Conservation (phyloP, 2,797 vertebrate genomes). For the Amblyraja radiata region DNA sequence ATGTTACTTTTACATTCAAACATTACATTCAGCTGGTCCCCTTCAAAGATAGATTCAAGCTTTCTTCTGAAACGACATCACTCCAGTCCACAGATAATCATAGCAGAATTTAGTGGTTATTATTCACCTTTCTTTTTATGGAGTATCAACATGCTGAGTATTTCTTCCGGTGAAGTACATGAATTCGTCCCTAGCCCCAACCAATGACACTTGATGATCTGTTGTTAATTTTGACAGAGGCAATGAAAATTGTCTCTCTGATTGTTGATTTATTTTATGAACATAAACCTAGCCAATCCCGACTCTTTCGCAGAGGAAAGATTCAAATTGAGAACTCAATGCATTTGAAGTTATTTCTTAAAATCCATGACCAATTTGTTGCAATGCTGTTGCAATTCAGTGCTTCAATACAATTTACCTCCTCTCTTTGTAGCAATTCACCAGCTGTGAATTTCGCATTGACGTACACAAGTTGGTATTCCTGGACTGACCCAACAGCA, state of each 20-base stretch:
- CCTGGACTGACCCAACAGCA: background rate
- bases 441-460: constrained; percentile 9
- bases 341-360: background rate
- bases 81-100: background rate
- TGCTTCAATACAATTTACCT: background rate
- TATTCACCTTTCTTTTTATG: background rate
- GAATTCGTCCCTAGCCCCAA: background rate
- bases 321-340: background rate
- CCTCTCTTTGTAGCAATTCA: background rate
- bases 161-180: background rate
- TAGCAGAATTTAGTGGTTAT: background rate
- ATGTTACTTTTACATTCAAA: background rate
- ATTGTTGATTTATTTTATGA: background rate
- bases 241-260: background rate
- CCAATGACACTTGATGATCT: background rate
- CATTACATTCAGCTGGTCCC: background rate
- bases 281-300: background rate
- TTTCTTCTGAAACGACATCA: background rate
- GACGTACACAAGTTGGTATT: background rate
- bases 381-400: background rate
- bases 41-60: background rate
- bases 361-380: background rate
- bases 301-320: background rate
- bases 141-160: background rate
- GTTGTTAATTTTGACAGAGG: background rate